Evolutionary conservation across 2,797 vertebrate genomes (phyloP).

Genomic region (Eutrigla gurnardus): DNA sequence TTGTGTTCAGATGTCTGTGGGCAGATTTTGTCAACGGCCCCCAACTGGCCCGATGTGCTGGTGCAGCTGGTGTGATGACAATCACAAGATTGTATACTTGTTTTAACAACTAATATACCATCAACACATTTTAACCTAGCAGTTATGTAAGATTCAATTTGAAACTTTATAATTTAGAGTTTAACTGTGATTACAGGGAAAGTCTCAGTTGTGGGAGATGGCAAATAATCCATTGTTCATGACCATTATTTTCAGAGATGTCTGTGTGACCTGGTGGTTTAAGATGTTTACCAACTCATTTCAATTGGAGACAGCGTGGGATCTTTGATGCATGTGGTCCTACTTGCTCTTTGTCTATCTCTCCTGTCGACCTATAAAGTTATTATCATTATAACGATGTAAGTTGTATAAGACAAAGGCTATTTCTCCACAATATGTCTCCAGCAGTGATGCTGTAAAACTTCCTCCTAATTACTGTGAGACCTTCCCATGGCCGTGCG

Average conservation of each 20-base stretch:
- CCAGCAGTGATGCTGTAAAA: constrained; percentile 23
- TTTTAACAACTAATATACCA: not conserved
- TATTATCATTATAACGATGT: too few relatives aligned
- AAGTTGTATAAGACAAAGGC: not conserved
- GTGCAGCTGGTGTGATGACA: not conserved
- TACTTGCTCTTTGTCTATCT: not conserved
- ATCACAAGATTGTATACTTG: not conserved
- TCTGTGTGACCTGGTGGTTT: not conserved
- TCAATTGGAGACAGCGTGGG: not conserved
- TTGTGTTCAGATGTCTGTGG: too few relatives aligned
- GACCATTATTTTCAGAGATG: not conserved
- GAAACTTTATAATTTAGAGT: not conserved
- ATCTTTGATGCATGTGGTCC: not conserved
- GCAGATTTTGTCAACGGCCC: too few relatives aligned
- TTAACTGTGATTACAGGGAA: not conserved
- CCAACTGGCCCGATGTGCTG: not conserved
- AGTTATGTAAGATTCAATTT: not conserved
- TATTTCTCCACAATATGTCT: constrained; percentile 17
- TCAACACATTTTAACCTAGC: not conserved
- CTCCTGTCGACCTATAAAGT: not conserved
- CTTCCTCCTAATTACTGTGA: constrained; percentile 66
- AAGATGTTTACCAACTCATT: not conserved
- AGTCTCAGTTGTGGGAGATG: not conserved
- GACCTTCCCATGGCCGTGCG: constrained; percentile 38
- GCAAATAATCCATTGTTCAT: not conserved